Evolutionary conservation across 1,140 invertebrate genomes (phyloP).

Genomic region (Macrostomum lignano): DNA sequence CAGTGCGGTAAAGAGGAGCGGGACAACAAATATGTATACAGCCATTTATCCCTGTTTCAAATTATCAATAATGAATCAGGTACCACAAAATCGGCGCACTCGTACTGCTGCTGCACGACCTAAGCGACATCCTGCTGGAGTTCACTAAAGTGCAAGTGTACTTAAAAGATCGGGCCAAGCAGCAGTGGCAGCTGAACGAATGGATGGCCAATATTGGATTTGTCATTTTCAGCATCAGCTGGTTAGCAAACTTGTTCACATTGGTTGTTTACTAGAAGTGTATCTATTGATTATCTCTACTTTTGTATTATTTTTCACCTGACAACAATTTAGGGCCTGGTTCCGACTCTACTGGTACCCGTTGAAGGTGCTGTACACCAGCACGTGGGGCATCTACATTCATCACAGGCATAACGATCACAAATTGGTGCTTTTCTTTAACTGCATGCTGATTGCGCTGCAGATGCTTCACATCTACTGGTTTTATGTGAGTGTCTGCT

Average conservation of each 20-base stretch:
- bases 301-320: not conserved
- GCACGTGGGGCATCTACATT: conserved; percentile 6
- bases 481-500: not conserved
- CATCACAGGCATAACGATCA: not conserved
- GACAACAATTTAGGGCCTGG: conserved; percentile 11
- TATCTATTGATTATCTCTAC: not conserved
- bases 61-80: conserved; percentile 11
- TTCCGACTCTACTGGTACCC: conserved; percentile 25
- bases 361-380: conserved; percentile 19
- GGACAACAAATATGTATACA: too few species aligned
- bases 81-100: conserved; percentile 21
- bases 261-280: not conserved
- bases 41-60: too few species aligned
- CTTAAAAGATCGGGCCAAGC: conserved; percentile 19
- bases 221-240: conserved; percentile 18
- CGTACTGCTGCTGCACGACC: conserved; percentile 26
- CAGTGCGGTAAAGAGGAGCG: too few species aligned
- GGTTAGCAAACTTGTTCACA: conserved; percentile 12
- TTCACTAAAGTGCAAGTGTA: conserved; percentile 27
- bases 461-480: not conserved
- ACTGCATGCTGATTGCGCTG: conserved; percentile 1
- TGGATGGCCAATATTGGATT: conserved; percentile 20
- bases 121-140: conserved; percentile 25
- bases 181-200: conserved; percentile 13
- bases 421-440: conserved; percentile 1